Conservation (phyloP, 2,797 vertebrate genomes). For the Poecilia gillii region DNA sequence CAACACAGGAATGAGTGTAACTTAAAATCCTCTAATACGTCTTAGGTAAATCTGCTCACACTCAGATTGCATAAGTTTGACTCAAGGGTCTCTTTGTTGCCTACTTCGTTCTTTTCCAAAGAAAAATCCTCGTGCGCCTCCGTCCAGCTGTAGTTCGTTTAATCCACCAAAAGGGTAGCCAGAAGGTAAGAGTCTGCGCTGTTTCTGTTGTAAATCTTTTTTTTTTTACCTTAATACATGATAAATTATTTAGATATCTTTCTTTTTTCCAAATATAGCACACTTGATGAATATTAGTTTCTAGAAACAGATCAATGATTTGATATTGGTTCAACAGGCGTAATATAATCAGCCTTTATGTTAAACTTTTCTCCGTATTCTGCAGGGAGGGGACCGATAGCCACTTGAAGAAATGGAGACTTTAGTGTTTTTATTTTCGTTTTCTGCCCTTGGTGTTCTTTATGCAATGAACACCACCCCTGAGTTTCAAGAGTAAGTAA, state of each 20-base stretch:
- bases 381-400: constrained; percentile 21
- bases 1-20: constrained; percentile 22
- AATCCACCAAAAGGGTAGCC: constrained; percentile 61
- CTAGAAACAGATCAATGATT: neutral
- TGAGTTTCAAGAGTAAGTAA: constrained; percentile 87
- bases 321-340: neutral
- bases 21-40: constrained; percentile 65
- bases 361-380: constrained; percentile 29
- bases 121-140: constrained; percentile 62
- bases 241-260: constrained; percentile 14
- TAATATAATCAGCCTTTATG: constrained; percentile 25
- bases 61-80: constrained; percentile 69
- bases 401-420: constrained; percentile 70
- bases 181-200: constrained; percentile 71
- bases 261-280: constrained; percentile 9
- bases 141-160: constrained; percentile 64
- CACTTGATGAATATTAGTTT: constrained; percentile 1
- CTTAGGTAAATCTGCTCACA: constrained; percentile 79
- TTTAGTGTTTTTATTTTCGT: constrained; percentile 82
- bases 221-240: constrained; percentile 6
- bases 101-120: constrained; percentile 60
- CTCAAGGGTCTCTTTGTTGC: constrained; percentile 78
- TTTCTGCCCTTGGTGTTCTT: constrained; percentile 84
- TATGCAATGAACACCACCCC: constrained; percentile 81
- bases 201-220: constrained; percentile 19